Conservation (phyloP, 2,888 invertebrate species). For the Agrotis clavis region DNA sequence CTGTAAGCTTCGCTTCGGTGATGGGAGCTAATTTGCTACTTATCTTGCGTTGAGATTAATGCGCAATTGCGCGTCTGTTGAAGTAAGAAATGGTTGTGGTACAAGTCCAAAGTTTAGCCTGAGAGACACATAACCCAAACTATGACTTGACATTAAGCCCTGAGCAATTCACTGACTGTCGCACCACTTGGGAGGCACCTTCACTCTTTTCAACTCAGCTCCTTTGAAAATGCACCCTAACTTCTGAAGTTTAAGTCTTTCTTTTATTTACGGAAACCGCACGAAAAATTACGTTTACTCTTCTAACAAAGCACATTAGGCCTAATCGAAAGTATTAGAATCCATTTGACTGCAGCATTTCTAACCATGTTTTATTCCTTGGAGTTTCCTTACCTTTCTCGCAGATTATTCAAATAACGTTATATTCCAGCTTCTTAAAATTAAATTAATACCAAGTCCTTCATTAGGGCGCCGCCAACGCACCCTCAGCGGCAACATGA, state of each 20-base stretch:
- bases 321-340: too few species aligned
- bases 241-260: neutral
- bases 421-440: neutral
- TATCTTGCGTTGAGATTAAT: neutral
- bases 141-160: too few species aligned
- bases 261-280: neutral
- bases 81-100: too few species aligned
- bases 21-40: neutral
- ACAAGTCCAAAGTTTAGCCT: too few species aligned
- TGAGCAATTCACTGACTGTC: too few species aligned
- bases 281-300: too few species aligned
- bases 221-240: neutral
- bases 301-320: too few species aligned
- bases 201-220: too few species aligned
- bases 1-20: neutral
- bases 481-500: constrained; percentile 91
- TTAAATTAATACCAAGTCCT: neutral
- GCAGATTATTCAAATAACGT: neutral
- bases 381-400: neutral
- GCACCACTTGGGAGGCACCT: too few species aligned
- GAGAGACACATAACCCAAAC: too few species aligned
- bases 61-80: too few species aligned
- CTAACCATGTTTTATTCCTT: neutral
- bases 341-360: neutral
- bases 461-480: constrained; percentile 91